Evolutionary conservation across 2,797 vertebrate genomes (phyloP).

Genomic region (Gadopsis bispinosus): DNA sequence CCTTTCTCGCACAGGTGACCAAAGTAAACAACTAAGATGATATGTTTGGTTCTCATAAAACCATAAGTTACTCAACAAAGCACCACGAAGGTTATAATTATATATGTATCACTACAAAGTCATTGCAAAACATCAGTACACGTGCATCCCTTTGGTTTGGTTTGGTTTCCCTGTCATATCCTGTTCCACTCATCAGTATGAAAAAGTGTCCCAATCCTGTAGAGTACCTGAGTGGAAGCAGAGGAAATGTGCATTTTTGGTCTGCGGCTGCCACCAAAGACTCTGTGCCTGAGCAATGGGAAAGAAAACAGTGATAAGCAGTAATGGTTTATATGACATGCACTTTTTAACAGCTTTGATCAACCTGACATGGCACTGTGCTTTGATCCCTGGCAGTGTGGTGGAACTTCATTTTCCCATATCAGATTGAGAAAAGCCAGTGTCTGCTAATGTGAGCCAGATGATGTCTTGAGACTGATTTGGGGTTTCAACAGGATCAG

Average conservation of each 20-base stretch:
- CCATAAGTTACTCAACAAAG: slow-evolving; percentile 24
- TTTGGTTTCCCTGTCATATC: slow-evolving; percentile 52
- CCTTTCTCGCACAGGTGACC: not conserved
- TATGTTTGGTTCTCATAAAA: slow-evolving; percentile 9
- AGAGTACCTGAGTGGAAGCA: slow-evolving; percentile 45
- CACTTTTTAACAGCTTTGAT: slow-evolving; percentile 33
- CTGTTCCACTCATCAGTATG: slow-evolving; percentile 52
- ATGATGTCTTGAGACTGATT: slow-evolving; percentile 19
- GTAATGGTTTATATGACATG: slow-evolving; percentile 26
- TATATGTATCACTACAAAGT: not conserved
- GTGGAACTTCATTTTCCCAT: slow-evolving; percentile 19
- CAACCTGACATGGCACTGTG: not conserved
- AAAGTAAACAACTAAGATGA: not conserved
- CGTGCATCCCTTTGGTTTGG: slow-evolving; percentile 5
- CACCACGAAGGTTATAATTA: slow-evolving; percentile 1
- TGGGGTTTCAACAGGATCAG: not conserved
- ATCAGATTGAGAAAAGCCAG: slow-evolving; percentile 9
- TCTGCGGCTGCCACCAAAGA: slow-evolving; percentile 1
- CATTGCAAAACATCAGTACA: slow-evolving; percentile 29
- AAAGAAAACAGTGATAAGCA: slow-evolving; percentile 42
- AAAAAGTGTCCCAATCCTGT: slow-evolving; percentile 62
- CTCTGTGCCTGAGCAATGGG: not conserved
- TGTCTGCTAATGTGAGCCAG: slow-evolving; percentile 20
- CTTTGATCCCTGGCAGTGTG: slow-evolving; percentile 30
- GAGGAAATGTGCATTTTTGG: slow-evolving; percentile 34